These are phyloP conservation scores for Simalia tracyae DNA, from an alignment of 2,797 vertebrate genomes.

Conservation along the genomic window DNA sequence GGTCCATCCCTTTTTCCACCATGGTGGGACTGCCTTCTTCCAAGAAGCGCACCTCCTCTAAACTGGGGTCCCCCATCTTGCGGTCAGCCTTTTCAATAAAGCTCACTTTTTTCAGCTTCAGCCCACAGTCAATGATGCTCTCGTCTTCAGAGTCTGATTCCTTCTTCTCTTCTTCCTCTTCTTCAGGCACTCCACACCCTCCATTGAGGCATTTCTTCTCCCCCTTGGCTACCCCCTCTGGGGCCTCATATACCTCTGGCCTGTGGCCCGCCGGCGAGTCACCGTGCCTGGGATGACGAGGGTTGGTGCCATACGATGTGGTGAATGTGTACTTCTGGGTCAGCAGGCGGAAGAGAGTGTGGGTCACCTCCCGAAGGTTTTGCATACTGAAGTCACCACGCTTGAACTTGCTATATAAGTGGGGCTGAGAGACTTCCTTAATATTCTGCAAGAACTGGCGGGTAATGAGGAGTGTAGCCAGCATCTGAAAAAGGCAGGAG, in stretches of 20 bases:
- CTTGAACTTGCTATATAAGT: constrained; percentile 88
- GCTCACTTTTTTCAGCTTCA: constrained; percentile 93
- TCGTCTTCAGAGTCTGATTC: constrained; percentile 88
- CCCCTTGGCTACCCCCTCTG: constrained; percentile 55
- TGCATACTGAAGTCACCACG: constrained; percentile 83
- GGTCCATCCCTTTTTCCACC: constrained; percentile 94
- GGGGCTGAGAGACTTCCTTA: constrained; percentile 94
- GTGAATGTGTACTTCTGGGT: constrained; percentile 70
- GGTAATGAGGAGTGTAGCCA: constrained; percentile 95
- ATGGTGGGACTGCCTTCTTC: constrained; percentile 96
- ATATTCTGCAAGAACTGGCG: constrained; percentile 95
- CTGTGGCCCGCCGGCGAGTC: constrained; percentile 56
- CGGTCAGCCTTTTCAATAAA: constrained; percentile 88
- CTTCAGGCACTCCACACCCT: constrained; percentile 90
- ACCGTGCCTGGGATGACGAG: constrained; percentile 63
- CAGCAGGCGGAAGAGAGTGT: constrained; percentile 74
- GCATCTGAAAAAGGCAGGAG: constrained; percentile 79
- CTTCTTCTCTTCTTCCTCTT: constrained; percentile 75
- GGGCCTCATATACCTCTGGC: constrained; percentile 64
- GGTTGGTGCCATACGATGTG: constrained; percentile 61
- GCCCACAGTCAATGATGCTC: constrained; percentile 85
- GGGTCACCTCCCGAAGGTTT: constrained; percentile 79
- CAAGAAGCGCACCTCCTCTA: constrained; percentile 80
- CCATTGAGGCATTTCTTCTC: constrained; percentile 91
- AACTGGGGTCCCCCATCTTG: constrained; percentile 64